phyloP scores from a whole-genome alignment of 2,888 invertebrate genomes.

The Nomada fucata region DNA sequence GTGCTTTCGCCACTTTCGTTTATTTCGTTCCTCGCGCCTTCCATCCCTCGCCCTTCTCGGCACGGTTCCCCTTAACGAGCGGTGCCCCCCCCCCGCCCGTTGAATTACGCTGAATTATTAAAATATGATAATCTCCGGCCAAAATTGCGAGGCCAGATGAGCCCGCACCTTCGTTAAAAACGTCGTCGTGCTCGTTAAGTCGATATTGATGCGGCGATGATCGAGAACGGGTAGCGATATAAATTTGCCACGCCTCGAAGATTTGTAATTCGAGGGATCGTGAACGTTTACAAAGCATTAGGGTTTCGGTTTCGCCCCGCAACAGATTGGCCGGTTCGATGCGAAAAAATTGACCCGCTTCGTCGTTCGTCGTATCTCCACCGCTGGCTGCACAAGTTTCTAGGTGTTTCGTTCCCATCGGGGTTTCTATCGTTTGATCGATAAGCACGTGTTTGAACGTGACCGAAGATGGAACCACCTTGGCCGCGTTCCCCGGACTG shows the following conservation, averaged over 20 bases:
- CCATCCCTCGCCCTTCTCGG: neutral
- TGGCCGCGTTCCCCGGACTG: slow-evolving; percentile 42
- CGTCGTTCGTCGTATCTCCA: no score
- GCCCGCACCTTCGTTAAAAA: slow-evolving; percentile 38
- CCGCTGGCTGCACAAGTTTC: no score
- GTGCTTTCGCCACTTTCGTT: slow-evolving; percentile 18
- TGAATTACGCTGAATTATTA: slow-evolving; percentile 48
- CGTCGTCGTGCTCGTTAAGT: slow-evolving; percentile 38
- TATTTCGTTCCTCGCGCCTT: slow-evolving; percentile 11
- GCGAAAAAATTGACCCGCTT: no score
- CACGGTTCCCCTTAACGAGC: slow-evolving; percentile 3
- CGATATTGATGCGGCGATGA: slow-evolving; percentile 39
- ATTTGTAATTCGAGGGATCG: slow-evolving; percentile 16
- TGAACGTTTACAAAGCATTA: neutral
- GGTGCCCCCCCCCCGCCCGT: neutral
- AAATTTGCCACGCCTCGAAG: slow-evolving; percentile 16
- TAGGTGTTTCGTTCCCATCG: no score
- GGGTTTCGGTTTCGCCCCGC: neutral
- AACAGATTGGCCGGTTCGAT: no score
- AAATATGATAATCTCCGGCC: slow-evolving; percentile 45
- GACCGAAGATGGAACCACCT: slow-evolving; percentile 42
- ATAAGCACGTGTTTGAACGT: slow-evolving; percentile 5
- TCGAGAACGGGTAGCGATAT: slow-evolving; percentile 12
- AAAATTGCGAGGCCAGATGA: slow-evolving; percentile 28
- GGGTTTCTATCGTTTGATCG: neutral